These are phyloP conservation scores for Schrankia costaestrigalis DNA, from an alignment of 2,888 invertebrate species.

Conservation along the genomic window DNA sequence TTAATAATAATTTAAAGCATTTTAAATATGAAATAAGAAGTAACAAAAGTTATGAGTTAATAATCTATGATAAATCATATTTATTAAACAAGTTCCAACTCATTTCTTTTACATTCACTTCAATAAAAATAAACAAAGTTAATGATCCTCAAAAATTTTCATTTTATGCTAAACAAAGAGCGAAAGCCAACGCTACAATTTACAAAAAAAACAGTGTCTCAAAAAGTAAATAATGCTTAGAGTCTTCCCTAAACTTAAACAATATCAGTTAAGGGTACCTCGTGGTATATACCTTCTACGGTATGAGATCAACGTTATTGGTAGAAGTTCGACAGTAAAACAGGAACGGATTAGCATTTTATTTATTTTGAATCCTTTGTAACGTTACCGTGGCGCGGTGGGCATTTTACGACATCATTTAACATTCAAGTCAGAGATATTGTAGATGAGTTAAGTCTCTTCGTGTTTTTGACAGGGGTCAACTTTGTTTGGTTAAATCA, in stretches of 20 bases:
- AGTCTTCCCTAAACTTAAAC: constrained; percentile 18
- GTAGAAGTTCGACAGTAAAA: constrained; percentile 48
- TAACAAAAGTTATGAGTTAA: too few relatives aligned
- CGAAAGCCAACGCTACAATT: constrained; percentile 17
- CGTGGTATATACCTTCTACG: constrained; percentile 1
- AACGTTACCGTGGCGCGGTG: constrained; percentile 12
- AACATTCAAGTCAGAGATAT: constrained; percentile 34
- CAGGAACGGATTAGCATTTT: constrained; percentile 50
- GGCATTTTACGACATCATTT: constrained; percentile 32
- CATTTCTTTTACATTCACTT: constrained; percentile 4
- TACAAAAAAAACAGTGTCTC: constrained; percentile 19
- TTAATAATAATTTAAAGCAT: too few relatives aligned
- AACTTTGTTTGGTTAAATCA: too few relatives aligned
- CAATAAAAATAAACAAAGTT: constrained; percentile 8
- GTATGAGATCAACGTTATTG: constrained; percentile 39
- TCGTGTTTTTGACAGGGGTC: too few relatives aligned
- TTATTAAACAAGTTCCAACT: too few relatives aligned
- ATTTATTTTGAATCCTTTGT: constrained; percentile 42
- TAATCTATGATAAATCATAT: too few relatives aligned
- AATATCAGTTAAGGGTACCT: constrained; percentile 28
- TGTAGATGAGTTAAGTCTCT: too few relatives aligned
- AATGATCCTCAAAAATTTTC: constrained; percentile 15
- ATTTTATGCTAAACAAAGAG: constrained; percentile 18
- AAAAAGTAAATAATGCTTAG: constrained; percentile 17
- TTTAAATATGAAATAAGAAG: too few relatives aligned